These are phyloP conservation scores for Prietella phreatophila DNA, from an alignment of 2,113 vertebrate species.

Conservation along the genomic window DNA sequence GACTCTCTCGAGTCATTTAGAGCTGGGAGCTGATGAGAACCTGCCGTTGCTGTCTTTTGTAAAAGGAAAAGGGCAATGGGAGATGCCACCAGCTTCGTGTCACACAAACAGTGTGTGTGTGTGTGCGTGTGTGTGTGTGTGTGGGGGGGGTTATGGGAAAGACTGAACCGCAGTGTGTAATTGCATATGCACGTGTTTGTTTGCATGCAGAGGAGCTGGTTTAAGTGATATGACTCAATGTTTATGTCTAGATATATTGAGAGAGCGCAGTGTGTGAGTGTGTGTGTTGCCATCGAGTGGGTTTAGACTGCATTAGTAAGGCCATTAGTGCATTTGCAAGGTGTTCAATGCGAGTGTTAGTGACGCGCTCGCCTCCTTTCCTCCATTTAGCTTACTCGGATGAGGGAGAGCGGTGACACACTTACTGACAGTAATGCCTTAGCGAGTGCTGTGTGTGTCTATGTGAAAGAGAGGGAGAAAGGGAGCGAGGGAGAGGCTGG, in stretches of 20 bases:
- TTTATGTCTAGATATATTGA: constrained; percentile 45
- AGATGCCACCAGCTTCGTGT: constrained; percentile 41
- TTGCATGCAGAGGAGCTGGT: constrained; percentile 27
- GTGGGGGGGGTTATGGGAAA: constrained; percentile 7
- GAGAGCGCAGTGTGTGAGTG: constrained; percentile 51
- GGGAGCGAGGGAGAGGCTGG: constrained; percentile 16
- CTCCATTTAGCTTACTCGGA: constrained; percentile 57
- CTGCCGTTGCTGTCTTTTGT: constrained; percentile 66
- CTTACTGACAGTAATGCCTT: constrained; percentile 69
- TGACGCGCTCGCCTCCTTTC: constrained; percentile 66
- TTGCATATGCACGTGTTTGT: constrained; percentile 37
- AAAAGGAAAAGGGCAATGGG: constrained; percentile 50
- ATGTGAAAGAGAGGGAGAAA: constrained; percentile 2
- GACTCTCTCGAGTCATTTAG: constrained; percentile 66
- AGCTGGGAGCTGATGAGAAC: constrained; percentile 68
- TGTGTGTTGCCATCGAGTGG: constrained; percentile 63
- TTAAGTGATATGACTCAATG: constrained; percentile 42
- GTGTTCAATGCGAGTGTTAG: constrained; percentile 70
- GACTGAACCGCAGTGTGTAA: constrained; percentile 9
- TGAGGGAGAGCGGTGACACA: constrained; percentile 68
- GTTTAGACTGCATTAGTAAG: constrained; percentile 70
- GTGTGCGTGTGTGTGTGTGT: constrained; percentile 5
- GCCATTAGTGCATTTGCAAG: constrained; percentile 71
- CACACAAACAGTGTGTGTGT: constrained; percentile 35
- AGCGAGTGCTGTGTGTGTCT: constrained; percentile 22